A percentile compares a stretch with the other conserved stretches of the same genome.
Conservation (phyloP, 92 coral and sea anemone genomes). For the Phymanthus crucifer region DNA sequence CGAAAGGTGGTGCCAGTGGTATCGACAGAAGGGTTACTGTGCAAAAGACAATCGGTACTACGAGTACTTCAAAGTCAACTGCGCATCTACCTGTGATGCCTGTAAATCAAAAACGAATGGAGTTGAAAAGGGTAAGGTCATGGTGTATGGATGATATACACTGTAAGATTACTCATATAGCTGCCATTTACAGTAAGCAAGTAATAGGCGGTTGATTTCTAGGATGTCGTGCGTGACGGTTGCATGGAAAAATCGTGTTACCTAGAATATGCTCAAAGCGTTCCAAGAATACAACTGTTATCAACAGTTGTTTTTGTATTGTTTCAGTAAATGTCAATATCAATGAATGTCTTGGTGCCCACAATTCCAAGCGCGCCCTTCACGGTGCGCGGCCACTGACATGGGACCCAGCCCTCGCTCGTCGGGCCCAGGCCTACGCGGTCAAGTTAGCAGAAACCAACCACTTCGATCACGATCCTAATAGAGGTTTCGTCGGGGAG, state of each 20-base stretch:
- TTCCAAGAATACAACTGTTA: too few relatives aligned
- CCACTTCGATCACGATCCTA: constrained; percentile 2
- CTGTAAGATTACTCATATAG: too few relatives aligned
- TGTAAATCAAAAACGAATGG: neutral
- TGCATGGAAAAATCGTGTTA: too few relatives aligned
- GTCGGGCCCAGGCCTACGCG: constrained; percentile 41
- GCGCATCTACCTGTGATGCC: constrained; percentile 5
- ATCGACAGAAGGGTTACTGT: constrained; percentile 6
- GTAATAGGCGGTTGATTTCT: neutral
- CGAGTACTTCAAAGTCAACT: neutral
- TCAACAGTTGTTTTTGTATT: neutral
- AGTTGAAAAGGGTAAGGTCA: neutral
- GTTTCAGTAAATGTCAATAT: constrained; percentile 2
- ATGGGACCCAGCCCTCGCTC: constrained; percentile 45
- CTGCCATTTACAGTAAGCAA: too few relatives aligned
- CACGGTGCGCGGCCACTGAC: constrained; percentile 40
- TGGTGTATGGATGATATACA: too few relatives aligned
- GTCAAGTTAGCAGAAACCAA: constrained; percentile 18
- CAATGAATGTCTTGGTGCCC: constrained; percentile 20
- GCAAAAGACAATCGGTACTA: neutral
- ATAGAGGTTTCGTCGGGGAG: neutral
- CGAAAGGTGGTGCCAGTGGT: neutral
- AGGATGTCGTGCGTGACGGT: too few relatives aligned
- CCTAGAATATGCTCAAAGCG: too few relatives aligned
- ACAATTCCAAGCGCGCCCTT: constrained; percentile 36